phyloP scores from a whole-genome alignment of 37 sponge, comb jelly and placozoan species.

The Aplysina aerophoba region DNA sequence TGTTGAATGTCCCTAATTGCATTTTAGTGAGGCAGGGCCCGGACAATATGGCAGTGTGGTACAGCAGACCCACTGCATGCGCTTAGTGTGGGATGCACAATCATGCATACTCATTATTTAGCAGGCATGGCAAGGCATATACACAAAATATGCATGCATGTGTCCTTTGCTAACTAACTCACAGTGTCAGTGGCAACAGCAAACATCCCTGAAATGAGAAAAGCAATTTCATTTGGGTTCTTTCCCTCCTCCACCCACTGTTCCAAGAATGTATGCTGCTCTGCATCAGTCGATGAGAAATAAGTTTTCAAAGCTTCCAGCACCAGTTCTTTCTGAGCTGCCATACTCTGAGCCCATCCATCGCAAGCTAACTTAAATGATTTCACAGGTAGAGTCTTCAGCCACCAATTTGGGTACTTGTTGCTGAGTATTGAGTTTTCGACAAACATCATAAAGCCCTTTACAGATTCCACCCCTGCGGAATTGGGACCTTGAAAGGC shows the following conservation, averaged over 20 bases:
- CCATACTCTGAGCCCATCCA: neutral
- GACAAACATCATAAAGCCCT: too few relatives aligned
- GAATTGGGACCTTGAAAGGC: too few relatives aligned
- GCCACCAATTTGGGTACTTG: neutral
- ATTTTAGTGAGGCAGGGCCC: too few relatives aligned
- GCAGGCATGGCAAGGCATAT: too few relatives aligned
- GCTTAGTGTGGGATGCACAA: too few relatives aligned
- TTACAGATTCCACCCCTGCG: too few relatives aligned
- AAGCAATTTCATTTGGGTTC: neutral
- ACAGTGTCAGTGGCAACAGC: slow-evolving; percentile 7
- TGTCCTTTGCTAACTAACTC: neutral
- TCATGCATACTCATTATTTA: too few relatives aligned
- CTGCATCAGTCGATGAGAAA: neutral
- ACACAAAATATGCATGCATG: too few relatives aligned
- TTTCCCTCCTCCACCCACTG: neutral
- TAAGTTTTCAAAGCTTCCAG: neutral
- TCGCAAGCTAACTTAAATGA: neutral
- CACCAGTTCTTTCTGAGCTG: neutral
- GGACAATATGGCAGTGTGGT: too few relatives aligned
- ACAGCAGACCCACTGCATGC: too few relatives aligned
- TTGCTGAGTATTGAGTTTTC: too few relatives aligned
- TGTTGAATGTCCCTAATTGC: too few relatives aligned
- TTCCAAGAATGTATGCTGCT: neutral
- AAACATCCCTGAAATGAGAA: neutral
- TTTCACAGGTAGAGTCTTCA: neutral